Evolutionary conservation across 2,113 vertebrate species (phyloP), one percentile per base, ranked within the genome.

Genomic region (Climacteris rufus): DNA sequence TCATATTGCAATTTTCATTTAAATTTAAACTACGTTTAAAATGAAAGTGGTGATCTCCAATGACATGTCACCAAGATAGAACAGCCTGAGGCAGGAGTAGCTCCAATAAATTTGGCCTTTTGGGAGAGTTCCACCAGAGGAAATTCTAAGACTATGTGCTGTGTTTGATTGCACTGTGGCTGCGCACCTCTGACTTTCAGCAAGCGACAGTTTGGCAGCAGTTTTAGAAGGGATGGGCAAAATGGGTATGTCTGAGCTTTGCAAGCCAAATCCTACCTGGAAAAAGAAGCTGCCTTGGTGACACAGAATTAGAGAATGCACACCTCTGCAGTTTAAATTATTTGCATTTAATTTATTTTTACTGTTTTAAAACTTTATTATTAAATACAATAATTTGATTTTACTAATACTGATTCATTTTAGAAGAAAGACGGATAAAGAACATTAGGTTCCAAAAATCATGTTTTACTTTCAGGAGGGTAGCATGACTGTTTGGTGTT

Each of bases 71-170:
- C 90, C 35, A 64, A 85, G 54, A 77, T 23, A 94, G 68, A 5
- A 2, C 47, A 77, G 92, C 95, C 86, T 2, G 14, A 85, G 94
- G 94, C 94, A 90, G 31, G 57, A 96, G 60, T 5, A 96, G 93
- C 92, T 96, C 90, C 83, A 94, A 81, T 95, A 96, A 96, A 77
- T 83, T 81, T 90, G 83, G 92, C 76, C 92, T 93, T 95, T 45
- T 96, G 88, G 64, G 93, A 88, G 69, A 83, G 27, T 87, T 91
- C 49, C 78, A 83, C 57, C 40, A 91, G 70, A 91, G 93, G 87
- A 93, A 72, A 70, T 79, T 92, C 70, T 56, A 68, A 59, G 76
- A 92, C 9, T n/a, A 68, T 81, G 79, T 61, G 47, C 59, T 13
- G 4, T 13, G 35, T 65, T 70, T 90, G 79, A 90, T 2, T 90